phyloP scores from a whole-genome alignment of 2,113 vertebrate genomes.

The Chionomys nivalis region DNA sequence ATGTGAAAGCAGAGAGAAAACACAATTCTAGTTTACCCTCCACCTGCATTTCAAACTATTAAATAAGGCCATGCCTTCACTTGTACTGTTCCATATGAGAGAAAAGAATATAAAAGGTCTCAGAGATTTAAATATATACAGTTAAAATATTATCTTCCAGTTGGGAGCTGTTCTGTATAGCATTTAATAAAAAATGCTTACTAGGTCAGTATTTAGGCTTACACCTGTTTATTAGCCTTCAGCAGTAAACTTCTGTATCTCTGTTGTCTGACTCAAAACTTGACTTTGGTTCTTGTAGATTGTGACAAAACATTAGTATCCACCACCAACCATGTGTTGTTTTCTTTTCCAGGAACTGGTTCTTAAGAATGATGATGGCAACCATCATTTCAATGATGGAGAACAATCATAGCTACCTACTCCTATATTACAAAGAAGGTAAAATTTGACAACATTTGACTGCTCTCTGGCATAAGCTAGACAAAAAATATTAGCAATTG shows the following conservation, averaged over 20 bases:
- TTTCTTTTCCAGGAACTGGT: neutral
- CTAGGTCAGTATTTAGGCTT: neutral
- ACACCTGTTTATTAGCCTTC: neutral
- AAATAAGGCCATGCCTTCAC: neutral
- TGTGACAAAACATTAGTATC: neutral
- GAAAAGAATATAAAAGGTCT: neutral
- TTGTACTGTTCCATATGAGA: neutral
- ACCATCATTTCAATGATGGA: neutral
- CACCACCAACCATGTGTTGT: neutral
- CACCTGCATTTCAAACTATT: neutral
- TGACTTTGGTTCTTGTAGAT: neutral
- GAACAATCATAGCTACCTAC: neutral
- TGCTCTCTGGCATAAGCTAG: neutral
- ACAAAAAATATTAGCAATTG: neutral
- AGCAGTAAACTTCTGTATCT: neutral
- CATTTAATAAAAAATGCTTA: conserved; percentile 18
- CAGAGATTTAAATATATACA: neutral
- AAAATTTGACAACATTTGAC: neutral
- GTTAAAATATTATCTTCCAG: neutral
- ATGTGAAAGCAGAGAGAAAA: neutral
- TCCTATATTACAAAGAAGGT: conserved; percentile 49
- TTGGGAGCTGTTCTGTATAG: neutral
- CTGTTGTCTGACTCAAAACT: neutral
- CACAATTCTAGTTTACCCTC: neutral
- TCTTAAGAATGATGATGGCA: no score